Evolutionary conservation across 2,888 invertebrate genomes (phyloP).

Genomic region (Ormyrus labotus): DNA sequence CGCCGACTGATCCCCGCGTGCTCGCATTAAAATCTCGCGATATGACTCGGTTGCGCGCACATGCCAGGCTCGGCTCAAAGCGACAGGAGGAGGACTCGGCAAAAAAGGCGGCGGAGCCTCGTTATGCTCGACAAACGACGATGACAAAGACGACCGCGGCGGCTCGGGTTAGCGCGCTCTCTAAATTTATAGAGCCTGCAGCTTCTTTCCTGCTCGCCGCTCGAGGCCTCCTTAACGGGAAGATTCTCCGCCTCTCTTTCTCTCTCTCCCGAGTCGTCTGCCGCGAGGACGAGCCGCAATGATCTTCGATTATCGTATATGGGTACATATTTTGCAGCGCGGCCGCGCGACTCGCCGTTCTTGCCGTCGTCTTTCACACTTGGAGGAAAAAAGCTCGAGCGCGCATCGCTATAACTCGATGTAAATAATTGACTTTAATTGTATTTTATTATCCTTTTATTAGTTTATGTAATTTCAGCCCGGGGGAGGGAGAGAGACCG

Average conservation of each 20-base stretch:
- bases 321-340: slow-evolving; percentile 40
- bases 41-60: slow-evolving; percentile 32
- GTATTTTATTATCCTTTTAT: slow-evolving; percentile 54
- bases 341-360: neutral
- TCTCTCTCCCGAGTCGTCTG: neutral
- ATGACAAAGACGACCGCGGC: slow-evolving; percentile 67
- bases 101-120: slow-evolving; percentile 59
- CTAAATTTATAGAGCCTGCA: slow-evolving; percentile 67
- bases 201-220: slow-evolving; percentile 55
- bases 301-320: slow-evolving; percentile 56
- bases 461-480: slow-evolving; percentile 47
- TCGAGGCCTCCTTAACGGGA: slow-evolving; percentile 52
- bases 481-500: neutral
- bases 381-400: slow-evolving; percentile 19
- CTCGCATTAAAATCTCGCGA: slow-evolving; percentile 34
- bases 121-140: slow-evolving; percentile 66
- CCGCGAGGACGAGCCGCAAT: slow-evolving; percentile 7
- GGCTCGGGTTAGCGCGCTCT: slow-evolving; percentile 29
- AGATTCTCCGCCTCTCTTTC: neutral
- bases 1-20: neutral
- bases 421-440: slow-evolving; percentile 55
- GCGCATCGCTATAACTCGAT: slow-evolving; percentile 45
- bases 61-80: neutral
- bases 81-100: slow-evolving; percentile 21
- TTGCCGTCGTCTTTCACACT: slow-evolving; percentile 44